Conservation (phyloP, 2,888 invertebrate genomes). For the Andrena bucephala region DNA sequence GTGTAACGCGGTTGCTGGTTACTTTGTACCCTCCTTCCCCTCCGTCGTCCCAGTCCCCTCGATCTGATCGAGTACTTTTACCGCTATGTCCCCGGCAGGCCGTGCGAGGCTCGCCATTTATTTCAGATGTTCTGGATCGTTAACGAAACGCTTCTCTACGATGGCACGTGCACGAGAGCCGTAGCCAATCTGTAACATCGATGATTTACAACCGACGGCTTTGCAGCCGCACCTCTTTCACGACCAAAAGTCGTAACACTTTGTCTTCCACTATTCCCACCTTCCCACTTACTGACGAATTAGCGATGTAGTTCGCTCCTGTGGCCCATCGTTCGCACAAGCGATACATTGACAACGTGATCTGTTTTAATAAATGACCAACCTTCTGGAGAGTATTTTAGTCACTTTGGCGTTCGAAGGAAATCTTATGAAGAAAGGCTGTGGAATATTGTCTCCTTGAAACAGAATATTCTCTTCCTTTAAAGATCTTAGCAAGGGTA, state of each 20-base stretch:
- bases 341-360: background rate
- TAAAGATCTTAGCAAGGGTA: background rate
- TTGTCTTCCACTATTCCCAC: constrained; percentile 6
- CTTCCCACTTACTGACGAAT: constrained; percentile 14
- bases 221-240: constrained; percentile 46
- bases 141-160: constrained; percentile 54
- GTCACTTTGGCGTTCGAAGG: background rate
- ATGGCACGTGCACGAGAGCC: constrained; percentile 50
- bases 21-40: constrained; percentile 78
- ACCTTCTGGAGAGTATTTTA: background rate
- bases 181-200: constrained; percentile 59
- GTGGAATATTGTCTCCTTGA: too few relatives aligned
- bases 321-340: background rate
- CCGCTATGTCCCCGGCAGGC: constrained; percentile 37
- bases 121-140: constrained; percentile 73
- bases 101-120: constrained; percentile 54
- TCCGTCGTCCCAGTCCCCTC: constrained; percentile 28
- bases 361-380: background rate
- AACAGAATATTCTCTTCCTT: too few relatives aligned
- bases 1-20: constrained; percentile 84
- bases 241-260: constrained; percentile 21
- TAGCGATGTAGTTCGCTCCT: background rate
- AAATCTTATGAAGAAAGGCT: background rate
- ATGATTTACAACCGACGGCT: constrained; percentile 56
- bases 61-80: constrained; percentile 46